phyloP scores from a whole-genome alignment of 2,888 invertebrate genomes.

The Drosophila maculinotata region DNA sequence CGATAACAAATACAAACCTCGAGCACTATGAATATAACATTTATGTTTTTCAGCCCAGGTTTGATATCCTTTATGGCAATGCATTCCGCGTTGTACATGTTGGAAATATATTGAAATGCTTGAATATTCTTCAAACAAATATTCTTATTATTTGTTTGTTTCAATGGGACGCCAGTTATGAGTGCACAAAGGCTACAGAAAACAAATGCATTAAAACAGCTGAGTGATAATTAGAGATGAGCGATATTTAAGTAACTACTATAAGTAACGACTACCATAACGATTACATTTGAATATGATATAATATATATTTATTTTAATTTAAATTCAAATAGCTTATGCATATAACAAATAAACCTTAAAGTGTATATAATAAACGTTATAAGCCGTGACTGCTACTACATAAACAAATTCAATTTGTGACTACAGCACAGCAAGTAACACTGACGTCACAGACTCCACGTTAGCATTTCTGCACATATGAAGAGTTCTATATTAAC shows the following conservation, averaged over 20 bases:
- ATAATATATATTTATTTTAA: too few species aligned
- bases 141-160: background rate
- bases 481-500: too few species aligned
- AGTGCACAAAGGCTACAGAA: constrained; percentile 9
- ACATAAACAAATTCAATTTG: too few species aligned
- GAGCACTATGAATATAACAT: constrained; percentile 95
- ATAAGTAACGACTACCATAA: background rate
- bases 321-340: too few species aligned
- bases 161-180: constrained; percentile 33
- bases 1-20: constrained; percentile 86
- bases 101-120: background rate
- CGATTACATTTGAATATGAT: background rate
- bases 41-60: constrained; percentile 96
- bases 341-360: too few species aligned
- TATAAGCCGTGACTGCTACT: too few species aligned
- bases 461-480: too few species aligned
- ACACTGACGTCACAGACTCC: too few species aligned
- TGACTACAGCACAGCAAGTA: too few species aligned
- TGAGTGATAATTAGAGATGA: constrained; percentile 24
- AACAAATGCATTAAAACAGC: constrained; percentile 91
- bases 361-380: too few species aligned
- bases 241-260: too few species aligned
- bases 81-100: constrained; percentile 83
- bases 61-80: constrained; percentile 89
- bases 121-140: background rate